Evolutionary conservation across 2,888 invertebrate genomes (phyloP).

Genomic region (Thymelicus sylvestris): DNA sequence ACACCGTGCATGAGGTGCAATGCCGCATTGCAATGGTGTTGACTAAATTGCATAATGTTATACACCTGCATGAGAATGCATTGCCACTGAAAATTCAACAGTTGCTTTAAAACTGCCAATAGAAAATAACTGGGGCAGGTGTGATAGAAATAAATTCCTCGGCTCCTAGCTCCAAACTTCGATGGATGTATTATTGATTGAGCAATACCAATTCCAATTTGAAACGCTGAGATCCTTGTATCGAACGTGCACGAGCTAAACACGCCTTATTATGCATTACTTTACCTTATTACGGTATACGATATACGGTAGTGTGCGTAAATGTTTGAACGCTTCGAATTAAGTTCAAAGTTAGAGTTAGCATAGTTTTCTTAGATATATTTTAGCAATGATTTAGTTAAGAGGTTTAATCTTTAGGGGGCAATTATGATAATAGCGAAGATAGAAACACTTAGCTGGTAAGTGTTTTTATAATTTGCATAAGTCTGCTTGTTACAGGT

Average conservation of each 20-base stretch:
- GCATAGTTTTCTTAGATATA: too few species aligned
- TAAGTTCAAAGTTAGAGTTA: too few species aligned
- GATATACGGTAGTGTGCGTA: too few species aligned
- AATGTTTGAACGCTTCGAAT: too few species aligned
- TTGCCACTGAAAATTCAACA: neutral
- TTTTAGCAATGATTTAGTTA: too few species aligned
- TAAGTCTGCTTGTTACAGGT: too few species aligned
- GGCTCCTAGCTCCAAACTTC: neutral
- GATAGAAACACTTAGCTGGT: too few species aligned
- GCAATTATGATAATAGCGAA: too few species aligned
- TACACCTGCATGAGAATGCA: neutral
- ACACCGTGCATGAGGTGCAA: neutral
- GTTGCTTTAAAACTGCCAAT: slow-evolving; percentile 1
- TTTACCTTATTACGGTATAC: too few species aligned
- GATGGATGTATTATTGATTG: neutral
- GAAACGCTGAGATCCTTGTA: neutral
- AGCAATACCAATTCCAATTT: neutral
- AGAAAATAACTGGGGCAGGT: slow-evolving; percentile 2
- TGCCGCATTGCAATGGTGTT: neutral
- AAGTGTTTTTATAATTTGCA: too few species aligned
- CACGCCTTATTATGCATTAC: too few species aligned
- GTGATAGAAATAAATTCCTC: neutral
- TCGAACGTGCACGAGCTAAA: neutral
- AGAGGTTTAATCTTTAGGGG: too few species aligned
- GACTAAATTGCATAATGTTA: neutral